Conservation (phyloP, 2,113 vertebrate species). For the Acinonyx jubatus region DNA sequence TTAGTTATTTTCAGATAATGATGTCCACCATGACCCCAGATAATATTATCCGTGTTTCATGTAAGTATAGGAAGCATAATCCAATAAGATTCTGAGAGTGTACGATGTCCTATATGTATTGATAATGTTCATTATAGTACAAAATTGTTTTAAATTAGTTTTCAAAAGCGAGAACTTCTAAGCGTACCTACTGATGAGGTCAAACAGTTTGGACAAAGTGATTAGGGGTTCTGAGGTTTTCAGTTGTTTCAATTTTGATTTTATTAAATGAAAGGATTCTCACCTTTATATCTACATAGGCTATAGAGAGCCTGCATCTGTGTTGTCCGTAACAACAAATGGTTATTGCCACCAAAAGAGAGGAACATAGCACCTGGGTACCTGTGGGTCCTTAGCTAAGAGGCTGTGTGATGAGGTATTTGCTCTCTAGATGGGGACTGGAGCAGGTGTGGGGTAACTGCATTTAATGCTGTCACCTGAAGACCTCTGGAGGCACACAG, state of each 20-base stretch:
- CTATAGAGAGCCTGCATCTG: background rate
- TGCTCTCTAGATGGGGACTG: background rate
- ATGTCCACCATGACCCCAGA: background rate
- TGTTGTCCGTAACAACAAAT: background rate
- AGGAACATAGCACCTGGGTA: background rate
- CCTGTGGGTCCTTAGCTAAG: background rate
- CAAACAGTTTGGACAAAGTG: background rate
- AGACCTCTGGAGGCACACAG: background rate
- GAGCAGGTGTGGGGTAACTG: background rate
- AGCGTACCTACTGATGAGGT: background rate
- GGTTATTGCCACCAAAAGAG: background rate
- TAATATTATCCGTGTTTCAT: background rate
- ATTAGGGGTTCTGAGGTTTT: background rate
- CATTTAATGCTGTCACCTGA: background rate
- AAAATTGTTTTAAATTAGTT: background rate
- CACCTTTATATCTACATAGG: background rate
- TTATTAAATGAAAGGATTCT: background rate
- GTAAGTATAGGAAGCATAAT: background rate
- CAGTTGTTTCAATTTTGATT: background rate
- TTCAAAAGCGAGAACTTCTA: background rate
- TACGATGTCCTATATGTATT: background rate
- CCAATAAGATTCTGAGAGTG: constrained; percentile 15
- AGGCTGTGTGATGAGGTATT: background rate
- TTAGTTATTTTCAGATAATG: constrained; percentile 28
- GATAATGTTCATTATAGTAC: background rate